A percentile compares a stretch with the other conserved stretches of the same genome.
Evolutionary conservation across 2,113 vertebrate genomes (phyloP).

Genomic region (Rhea pennata): DNA sequence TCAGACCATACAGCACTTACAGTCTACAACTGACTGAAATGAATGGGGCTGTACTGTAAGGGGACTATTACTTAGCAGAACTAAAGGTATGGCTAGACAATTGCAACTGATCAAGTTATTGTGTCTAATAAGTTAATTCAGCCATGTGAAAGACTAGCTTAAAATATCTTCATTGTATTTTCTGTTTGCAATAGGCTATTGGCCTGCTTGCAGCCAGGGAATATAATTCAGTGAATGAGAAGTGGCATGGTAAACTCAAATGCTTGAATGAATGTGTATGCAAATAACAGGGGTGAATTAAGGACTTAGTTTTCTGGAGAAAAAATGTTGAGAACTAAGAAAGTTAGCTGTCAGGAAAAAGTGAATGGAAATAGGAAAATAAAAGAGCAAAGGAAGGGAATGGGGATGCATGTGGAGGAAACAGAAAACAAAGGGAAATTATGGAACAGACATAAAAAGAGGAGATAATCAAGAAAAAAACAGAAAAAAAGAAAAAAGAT

Average conservation of each 20-base stretch:
- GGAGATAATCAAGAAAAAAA: background rate
- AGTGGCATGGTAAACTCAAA: background rate
- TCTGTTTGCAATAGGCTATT: background rate
- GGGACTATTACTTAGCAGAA: background rate
- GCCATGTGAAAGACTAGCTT: background rate
- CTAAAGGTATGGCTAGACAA: background rate
- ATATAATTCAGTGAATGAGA: background rate
- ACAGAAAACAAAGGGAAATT: background rate
- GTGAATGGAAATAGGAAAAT: background rate
- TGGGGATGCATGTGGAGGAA: background rate
- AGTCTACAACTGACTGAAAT: background rate
- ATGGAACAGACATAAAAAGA: background rate
- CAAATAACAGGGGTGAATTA: background rate
- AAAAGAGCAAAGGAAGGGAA: background rate
- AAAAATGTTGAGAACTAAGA: background rate
- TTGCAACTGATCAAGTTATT: background rate
- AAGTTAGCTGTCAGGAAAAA: background rate
- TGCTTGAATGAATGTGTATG: background rate
- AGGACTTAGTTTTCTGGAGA: background rate
- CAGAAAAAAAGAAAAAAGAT: background rate
- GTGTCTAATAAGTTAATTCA: background rate
- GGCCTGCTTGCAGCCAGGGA: background rate
- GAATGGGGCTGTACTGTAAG: background rate
- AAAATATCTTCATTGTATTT: background rate
- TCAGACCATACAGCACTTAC: background rate